A percentile compares a stretch with the other conserved stretches of the same genome.
These are phyloP conservation scores for Clarias magur DNA, from an alignment of 2,113 vertebrate species.

Conservation along the genomic window DNA sequence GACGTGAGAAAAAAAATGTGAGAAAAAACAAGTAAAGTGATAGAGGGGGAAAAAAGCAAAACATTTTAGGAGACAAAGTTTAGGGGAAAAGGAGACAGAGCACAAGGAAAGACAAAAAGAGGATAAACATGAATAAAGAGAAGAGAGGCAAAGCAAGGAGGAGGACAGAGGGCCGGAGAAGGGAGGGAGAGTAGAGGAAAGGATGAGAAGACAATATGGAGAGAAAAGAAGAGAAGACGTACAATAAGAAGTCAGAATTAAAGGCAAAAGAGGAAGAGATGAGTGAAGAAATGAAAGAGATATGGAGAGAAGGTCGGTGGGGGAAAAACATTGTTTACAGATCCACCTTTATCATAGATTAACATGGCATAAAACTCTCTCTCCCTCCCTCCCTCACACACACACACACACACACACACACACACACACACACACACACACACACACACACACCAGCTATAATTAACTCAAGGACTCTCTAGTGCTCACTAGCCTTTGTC, in stretches of 20 bases:
- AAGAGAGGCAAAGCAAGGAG: background rate
- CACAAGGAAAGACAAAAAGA: slow-evolving; percentile 3
- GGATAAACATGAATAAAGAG: background rate
- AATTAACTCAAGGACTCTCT: slow-evolving; percentile 39
- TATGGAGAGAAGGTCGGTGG: background rate
- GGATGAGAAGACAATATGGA: background rate
- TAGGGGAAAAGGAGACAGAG: no score
- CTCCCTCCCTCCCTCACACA: background rate
- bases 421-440: background rate
- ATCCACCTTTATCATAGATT: background rate
- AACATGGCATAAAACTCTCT: background rate
- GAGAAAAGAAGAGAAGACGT: background rate
- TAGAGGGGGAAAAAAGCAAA: background rate
- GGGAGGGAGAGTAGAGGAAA: slow-evolving; percentile 1
- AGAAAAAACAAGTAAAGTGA: background rate
- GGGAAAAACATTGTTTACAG: background rate
- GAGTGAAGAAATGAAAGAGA: background rate
- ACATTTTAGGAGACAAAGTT: background rate
- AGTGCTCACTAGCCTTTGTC: slow-evolving; percentile 30
- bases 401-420: no score
- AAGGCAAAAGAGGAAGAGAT: background rate
- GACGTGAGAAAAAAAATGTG: background rate
- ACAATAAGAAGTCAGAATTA: background rate
- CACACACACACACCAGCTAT: background rate
- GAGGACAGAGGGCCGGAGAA: slow-evolving; percentile 1